These are phyloP conservation scores for Setophaga kirtlandii DNA, from an alignment of 2,113 vertebrate genomes.

Conservation along the genomic window DNA sequence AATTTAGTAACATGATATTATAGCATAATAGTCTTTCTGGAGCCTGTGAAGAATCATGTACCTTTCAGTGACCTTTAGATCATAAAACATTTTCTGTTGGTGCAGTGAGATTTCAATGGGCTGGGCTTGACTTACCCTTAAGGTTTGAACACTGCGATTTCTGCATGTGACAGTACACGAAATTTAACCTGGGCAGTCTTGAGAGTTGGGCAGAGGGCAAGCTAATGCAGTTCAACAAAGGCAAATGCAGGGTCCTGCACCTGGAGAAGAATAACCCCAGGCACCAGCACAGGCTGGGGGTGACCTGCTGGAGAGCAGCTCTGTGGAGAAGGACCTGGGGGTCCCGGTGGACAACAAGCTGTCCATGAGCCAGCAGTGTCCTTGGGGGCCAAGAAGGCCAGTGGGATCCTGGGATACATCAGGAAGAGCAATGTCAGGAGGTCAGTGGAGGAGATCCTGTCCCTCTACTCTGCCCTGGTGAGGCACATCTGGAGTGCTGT, in stretches of 20 bases:
- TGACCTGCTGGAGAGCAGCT: neutral
- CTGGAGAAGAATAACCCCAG: rapidly evolving
- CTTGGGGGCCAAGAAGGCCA: neutral
- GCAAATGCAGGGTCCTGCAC: neutral
- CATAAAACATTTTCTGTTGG: neutral
- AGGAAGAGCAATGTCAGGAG: neutral
- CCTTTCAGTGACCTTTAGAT: neutral
- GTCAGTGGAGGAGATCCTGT: neutral
- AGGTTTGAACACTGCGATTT: neutral
- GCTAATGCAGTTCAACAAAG: neutral
- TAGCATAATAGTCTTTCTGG: neutral
- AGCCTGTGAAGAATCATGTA: neutral
- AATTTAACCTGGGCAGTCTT: neutral
- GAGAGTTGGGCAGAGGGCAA: neutral
- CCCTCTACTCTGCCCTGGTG: neutral
- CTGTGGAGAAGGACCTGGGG: neutral
- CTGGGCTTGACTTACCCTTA: neutral
- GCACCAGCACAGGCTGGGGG: neutral
- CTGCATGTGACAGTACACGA: neutral
- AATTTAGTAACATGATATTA: neutral
- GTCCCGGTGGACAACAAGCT: neutral
- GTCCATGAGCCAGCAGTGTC: neutral
- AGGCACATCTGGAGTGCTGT: neutral
- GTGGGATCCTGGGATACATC: rapidly evolving
- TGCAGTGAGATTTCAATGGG: neutral